phyloP scores from a whole-genome alignment of 1,140 invertebrate genomes.

The Pseudomyrmex concolor region DNA sequence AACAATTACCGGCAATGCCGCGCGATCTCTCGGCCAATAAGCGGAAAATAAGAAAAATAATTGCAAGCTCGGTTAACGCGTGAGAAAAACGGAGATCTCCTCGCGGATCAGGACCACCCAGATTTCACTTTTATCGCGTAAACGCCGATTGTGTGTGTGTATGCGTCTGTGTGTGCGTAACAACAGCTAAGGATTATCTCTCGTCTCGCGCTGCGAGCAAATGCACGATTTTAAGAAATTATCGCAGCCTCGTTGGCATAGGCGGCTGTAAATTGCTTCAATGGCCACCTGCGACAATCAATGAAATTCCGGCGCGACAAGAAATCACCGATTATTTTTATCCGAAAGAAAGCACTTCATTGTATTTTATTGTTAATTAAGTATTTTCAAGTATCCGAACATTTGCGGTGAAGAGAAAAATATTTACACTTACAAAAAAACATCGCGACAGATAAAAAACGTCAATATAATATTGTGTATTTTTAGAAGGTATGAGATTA shows the following conservation, averaged over 20 bases:
- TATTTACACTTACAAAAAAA: neutral
- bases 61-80: neutral
- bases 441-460: neutral
- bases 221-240: conserved; percentile 17
- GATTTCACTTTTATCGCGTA: conserved; percentile 25
- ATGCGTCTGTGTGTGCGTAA: neutral
- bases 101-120: conserved; percentile 5
- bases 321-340: too few relatives aligned
- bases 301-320: too few relatives aligned
- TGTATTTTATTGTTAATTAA: too few relatives aligned
- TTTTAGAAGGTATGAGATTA: conserved; percentile 7
- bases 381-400: too few relatives aligned
- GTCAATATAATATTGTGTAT: neutral
- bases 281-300: too few relatives aligned
- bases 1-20: conserved; percentile 53
- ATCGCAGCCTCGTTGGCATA: conserved; percentile 16
- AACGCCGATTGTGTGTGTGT: neutral
- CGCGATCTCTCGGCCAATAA: conserved; percentile 50
- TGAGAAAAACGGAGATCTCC: conserved; percentile 8
- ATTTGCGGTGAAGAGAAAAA: neutral
- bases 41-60: conserved; percentile 64
- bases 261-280: neutral
- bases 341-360: too few relatives aligned
- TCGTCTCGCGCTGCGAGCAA: neutral
- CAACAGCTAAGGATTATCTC: neutral